Percentiles rank a stretch among this genome's conserved stretches.
These are phyloP conservation scores for Notolepis coatsorum DNA, from an alignment of 2,797 vertebrate species.

Conservation along the genomic window DNA sequence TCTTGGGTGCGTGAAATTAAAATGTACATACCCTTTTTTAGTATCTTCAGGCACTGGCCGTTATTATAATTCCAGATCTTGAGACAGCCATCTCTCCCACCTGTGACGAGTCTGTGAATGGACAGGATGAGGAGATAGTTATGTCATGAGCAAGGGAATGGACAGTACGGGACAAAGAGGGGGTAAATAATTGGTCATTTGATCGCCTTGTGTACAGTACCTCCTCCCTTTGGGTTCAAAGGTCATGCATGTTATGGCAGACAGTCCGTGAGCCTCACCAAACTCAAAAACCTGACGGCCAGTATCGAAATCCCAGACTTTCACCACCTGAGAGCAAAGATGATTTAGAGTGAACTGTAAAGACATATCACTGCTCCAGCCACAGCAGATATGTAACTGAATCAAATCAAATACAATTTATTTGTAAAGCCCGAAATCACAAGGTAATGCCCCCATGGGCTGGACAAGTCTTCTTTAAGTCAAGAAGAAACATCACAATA, in stretches of 20 bases:
- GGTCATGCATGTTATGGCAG: constrained; percentile 79
- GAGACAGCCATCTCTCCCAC: constrained; percentile 79
- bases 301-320: constrained; percentile 84
- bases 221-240: constrained; percentile 81
- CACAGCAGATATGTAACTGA: background rate
- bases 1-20: constrained; percentile 1
- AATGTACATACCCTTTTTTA: constrained; percentile 65
- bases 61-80: constrained; percentile 83
- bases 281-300: constrained; percentile 81
- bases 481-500: too few species aligned
- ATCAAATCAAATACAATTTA: too few species aligned
- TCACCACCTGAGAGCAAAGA: constrained; percentile 69
- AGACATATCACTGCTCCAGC: background rate
- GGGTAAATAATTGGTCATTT: too few species aligned
- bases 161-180: too few species aligned
- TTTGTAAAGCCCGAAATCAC: too few species aligned
- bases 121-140: too few species aligned
- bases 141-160: too few species aligned
- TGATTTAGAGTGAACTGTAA: background rate
- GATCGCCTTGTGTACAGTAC: constrained; percentile 48
- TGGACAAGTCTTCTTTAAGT: too few species aligned
- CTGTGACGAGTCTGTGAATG: constrained; percentile 78
- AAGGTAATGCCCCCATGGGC: too few species aligned
- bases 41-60: constrained; percentile 71
- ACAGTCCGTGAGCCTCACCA: constrained; percentile 58